phyloP scores from a whole-genome alignment of 2,888 invertebrate genomes.

The Gnatocerus cornutus region DNA sequence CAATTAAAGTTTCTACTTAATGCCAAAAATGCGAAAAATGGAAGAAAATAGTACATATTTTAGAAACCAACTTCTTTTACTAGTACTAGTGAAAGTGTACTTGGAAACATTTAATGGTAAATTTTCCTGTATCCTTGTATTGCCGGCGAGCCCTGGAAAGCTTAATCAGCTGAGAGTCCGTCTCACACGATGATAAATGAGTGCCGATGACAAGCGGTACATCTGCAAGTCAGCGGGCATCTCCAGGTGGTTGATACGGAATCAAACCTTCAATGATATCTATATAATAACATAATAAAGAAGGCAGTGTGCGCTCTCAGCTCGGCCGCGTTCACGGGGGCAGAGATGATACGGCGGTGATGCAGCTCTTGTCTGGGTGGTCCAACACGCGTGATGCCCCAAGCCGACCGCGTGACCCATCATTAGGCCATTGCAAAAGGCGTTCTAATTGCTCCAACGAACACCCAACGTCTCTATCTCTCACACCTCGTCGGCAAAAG shows the following conservation, averaged over 20 bases:
- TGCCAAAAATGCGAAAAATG: no score
- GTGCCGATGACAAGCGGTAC: conserved; percentile 57
- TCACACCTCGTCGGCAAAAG: conserved; percentile 65
- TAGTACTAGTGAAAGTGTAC: no score
- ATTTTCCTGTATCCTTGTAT: not conserved
- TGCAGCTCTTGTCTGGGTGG: conserved; percentile 65
- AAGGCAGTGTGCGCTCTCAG: conserved; percentile 54
- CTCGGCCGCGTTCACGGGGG: conserved; percentile 55
- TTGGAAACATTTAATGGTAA: no score
- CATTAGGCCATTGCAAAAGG: conserved; percentile 73
- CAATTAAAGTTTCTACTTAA: no score
- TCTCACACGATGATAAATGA: conserved; percentile 55
- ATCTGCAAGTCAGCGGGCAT: conserved; percentile 64
- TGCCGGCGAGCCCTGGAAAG: not conserved
- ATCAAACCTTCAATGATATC: conserved; percentile 67
- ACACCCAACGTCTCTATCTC: conserved; percentile 69
- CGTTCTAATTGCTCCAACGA: conserved; percentile 71
- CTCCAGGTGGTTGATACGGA: conserved; percentile 66
- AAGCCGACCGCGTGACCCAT: conserved; percentile 70
- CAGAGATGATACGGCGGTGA: conserved; percentile 53
- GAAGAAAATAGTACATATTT: no score
- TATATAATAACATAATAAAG: conserved; percentile 68
- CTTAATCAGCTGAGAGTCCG: conserved; percentile 13
- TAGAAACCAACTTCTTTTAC: no score
- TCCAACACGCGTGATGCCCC: conserved; percentile 68